Evolutionary conservation across 2,113 vertebrate genomes (phyloP).

Genomic region (Antennarius striatus): DNA sequence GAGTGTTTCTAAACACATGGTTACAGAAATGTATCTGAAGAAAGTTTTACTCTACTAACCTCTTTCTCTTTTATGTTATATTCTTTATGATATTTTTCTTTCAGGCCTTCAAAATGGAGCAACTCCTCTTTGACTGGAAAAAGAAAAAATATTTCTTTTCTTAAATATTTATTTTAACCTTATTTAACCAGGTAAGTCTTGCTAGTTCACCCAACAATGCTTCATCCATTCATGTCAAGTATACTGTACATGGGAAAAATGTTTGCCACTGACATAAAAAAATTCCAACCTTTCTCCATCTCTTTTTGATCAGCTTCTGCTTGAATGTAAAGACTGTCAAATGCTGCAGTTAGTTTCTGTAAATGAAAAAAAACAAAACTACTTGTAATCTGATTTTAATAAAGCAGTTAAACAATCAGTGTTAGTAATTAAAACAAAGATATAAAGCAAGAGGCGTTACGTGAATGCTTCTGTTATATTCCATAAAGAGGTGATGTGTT

Average conservation of each 20-base stretch:
- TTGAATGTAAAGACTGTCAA: conserved; percentile 85
- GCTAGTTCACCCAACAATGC: neutral
- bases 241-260: neutral
- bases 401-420: neutral
- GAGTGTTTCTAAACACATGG: neutral
- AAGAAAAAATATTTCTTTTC: neutral
- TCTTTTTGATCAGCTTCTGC: conserved; percentile 85
- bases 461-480: conserved; percentile 85
- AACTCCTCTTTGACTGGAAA: conserved; percentile 85
- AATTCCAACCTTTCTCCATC: conserved; percentile 79
- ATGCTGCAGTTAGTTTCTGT: conserved; percentile 85
- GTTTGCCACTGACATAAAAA: neutral
- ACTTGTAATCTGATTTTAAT: neutral
- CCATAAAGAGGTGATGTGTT: conserved; percentile 83
- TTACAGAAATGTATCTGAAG: neutral
- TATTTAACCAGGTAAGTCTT: neutral
- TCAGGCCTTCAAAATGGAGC: conserved; percentile 82
- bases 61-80: conserved; percentile 82
- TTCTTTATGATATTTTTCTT: conserved; percentile 81
- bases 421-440: neutral
- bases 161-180: neutral
- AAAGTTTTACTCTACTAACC: conserved; percentile 70
- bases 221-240: too few relatives aligned
- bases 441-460: conserved; percentile 65
- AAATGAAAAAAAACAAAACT: conserved; percentile 42